A percentile compares a stretch with the other conserved stretches of the same genome.
These are phyloP conservation scores for Phylloscopus whistleri DNA, from an alignment of 2,113 vertebrate genomes.

Conservation along the genomic window DNA sequence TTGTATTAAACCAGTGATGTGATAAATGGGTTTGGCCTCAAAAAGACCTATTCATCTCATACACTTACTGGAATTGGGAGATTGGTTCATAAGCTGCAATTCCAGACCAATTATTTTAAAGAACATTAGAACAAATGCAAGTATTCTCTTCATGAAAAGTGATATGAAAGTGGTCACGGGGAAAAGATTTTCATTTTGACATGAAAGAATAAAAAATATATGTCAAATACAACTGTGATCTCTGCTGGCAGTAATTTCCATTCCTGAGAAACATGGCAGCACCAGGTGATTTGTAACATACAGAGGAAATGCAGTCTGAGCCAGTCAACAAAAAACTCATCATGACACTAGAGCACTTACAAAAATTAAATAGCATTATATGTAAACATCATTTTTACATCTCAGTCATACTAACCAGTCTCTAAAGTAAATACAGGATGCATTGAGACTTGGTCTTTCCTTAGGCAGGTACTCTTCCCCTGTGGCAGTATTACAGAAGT, in stretches of 20 bases:
- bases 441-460: neutral
- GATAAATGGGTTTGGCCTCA: neutral
- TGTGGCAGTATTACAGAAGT: neutral
- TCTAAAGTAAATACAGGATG: neutral
- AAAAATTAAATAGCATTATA: neutral
- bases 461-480: neutral
- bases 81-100: neutral
- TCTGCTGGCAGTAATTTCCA: neutral
- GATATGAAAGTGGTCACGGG: neutral
- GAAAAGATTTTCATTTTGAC: neutral
- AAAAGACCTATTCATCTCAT: neutral
- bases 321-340: neutral
- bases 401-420: neutral
- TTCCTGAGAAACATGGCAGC: neutral
- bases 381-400: neutral
- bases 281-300: neutral
- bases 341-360: neutral
- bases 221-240: neutral
- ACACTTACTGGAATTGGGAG: neutral
- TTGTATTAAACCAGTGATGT: slow-evolving; percentile 1
- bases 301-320: neutral
- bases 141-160: neutral
- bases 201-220: neutral
- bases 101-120: neutral
- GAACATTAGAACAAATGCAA: neutral